Conservation (phyloP, 53 echinoderm and acorn worm species). For the Arbacia lixula region DNA sequence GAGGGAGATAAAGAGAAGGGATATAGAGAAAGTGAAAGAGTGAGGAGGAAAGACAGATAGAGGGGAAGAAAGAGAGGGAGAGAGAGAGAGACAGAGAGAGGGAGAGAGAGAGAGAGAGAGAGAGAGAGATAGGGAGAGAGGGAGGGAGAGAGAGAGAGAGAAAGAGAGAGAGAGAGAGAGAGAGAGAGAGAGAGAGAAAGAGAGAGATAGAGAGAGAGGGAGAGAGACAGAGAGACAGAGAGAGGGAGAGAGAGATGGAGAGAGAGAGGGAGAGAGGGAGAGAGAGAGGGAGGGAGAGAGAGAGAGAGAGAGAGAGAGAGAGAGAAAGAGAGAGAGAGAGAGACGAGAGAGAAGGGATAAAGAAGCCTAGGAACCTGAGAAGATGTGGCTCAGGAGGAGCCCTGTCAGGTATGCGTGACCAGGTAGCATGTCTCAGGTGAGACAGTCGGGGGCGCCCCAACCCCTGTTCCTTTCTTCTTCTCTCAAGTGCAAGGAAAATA, state of each 20-base stretch:
- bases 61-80: too few species aligned
- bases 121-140: too few species aligned
- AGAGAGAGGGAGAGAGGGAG: not conserved
- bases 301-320: not conserved
- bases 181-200: not conserved
- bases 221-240: not conserved
- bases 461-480: not conserved
- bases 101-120: not conserved
- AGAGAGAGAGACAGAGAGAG: too few species aligned
- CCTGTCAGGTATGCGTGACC: conserved; percentile 36
- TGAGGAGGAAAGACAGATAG: too few species aligned
- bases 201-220: not conserved
- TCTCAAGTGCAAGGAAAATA: not conserved
- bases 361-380: conserved; percentile 15
- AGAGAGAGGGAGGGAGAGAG: not conserved
- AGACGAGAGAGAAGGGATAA: not conserved
- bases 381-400: conserved; percentile 13
- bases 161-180: not conserved
- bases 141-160: not conserved
- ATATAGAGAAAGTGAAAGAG: too few species aligned
- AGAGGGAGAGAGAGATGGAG: not conserved
- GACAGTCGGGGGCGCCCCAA: conserved; percentile 19
- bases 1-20: too few species aligned
- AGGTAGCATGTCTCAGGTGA: conserved; percentile 10
- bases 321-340: not conserved